phyloP scores from a whole-genome alignment of 2,113 vertebrate species.

The Zosterops lateralis region DNA sequence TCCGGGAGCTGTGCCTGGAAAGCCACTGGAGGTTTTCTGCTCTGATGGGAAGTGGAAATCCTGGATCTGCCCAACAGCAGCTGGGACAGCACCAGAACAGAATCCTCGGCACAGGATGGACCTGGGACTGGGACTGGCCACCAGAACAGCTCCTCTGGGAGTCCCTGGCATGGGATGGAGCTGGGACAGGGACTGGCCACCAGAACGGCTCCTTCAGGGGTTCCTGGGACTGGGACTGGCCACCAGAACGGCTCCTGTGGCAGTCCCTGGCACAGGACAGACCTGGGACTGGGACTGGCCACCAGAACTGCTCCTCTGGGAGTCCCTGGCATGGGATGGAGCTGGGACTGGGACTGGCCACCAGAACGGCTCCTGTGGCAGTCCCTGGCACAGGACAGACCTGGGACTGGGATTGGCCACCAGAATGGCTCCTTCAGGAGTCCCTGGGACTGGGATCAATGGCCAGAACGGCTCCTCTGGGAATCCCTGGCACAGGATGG shows the following conservation, averaged over 20 bases:
- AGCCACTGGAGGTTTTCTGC: not conserved
- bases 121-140: not conserved
- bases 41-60: not conserved
- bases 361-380: too few relatives aligned
- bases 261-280: not conserved
- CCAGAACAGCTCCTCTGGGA: rapidly evolving
- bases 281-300: not conserved
- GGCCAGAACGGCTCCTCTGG: too few relatives aligned
- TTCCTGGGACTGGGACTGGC: not conserved
- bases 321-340: not conserved
- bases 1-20: not conserved
- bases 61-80: not conserved
- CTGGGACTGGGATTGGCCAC: not conserved
- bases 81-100: not conserved
- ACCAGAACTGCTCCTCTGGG: not conserved
- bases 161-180: rapidly evolving
- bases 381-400: not conserved
- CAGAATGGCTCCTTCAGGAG: too few relatives aligned
- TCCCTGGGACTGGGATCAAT: too few relatives aligned
- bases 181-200: not conserved
- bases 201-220: not conserved
- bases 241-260: not conserved
- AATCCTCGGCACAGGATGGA: rapidly evolving
- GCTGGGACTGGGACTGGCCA: not conserved
- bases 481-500: too few relatives aligned